These are phyloP conservation scores for Deilephila elpenor DNA, from an alignment of 2,888 invertebrate species.

Conservation along the genomic window DNA sequence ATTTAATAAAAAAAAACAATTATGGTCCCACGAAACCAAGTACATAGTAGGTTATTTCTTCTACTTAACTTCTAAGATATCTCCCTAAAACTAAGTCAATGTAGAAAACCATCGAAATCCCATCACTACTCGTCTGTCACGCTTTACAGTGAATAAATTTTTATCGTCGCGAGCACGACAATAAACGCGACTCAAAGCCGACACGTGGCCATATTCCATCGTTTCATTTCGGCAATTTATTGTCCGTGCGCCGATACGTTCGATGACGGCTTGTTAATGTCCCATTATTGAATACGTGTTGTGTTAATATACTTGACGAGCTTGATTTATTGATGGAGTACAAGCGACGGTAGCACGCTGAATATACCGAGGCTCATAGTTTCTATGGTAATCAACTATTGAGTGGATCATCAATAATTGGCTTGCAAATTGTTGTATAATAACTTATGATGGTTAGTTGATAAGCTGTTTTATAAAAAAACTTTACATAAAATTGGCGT, in stretches of 20 bases:
- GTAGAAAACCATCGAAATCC: conserved; percentile 29
- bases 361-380: background rate
- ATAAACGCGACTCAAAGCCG: conserved; percentile 43
- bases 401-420: too few relatives aligned
- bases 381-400: too few relatives aligned
- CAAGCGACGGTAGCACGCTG: background rate
- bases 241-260: background rate
- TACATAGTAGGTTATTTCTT: too few relatives aligned
- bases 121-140: conserved; percentile 37
- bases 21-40: too few relatives aligned
- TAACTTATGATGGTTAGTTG: too few relatives aligned
- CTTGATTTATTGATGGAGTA: background rate
- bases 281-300: background rate
- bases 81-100: background rate
- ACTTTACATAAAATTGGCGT: too few relatives aligned
- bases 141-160: conserved; percentile 47
- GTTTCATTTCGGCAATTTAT: conserved; percentile 21
- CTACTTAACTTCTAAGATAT: background rate
- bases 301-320: background rate
- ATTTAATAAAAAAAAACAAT: too few relatives aligned
- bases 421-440: too few relatives aligned
- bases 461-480: too few relatives aligned
- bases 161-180: conserved; percentile 44
- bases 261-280: conserved; percentile 1
- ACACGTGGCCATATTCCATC: conserved; percentile 36